Evolutionary conservation across 1,140 invertebrate species (phyloP), one percentile per base, ranked within the genome.

Genomic region (Cyclargus thomasi): DNA sequence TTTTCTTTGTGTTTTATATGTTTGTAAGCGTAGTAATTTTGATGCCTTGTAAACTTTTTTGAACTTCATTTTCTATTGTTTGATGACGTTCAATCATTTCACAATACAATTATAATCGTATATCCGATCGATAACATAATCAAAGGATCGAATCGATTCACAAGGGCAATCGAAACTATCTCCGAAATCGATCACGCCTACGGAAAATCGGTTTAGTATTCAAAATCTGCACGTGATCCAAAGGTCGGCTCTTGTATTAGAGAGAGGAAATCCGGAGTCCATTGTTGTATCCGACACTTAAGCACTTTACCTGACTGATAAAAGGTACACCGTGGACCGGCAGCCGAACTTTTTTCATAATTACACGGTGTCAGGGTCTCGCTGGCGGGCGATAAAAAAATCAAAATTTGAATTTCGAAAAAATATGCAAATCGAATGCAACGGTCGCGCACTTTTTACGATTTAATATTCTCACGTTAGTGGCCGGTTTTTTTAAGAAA

Each of bases 381-480:
- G 64, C 70, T 75, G 73, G 63, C 63, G 55, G 59, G 36, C 14
- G 64, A 71, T 71, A 73, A 77, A 77, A 76, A 73, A 63, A 65
- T 76, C 71, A 77, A 76, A 70, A 73, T 69, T 71, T 68, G 22
- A 76, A 78, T 71, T 78, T 74, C 18, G 66, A 71, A 81, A 81
- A 81, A 67, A 65, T 73, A 86, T 88, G 85, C 87, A 84, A 87
- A 90, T 87, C 71, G 71, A 65, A 75, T 86, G 79, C 80, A 90
- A 90, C 87, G 80, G 87, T 86, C 76, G 73, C 62, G 62, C 16
- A 57, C 22, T 62, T 66, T 66, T 66, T 66, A 53, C 55, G 20
- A 67, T 83, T 86, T 88, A 86, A 90, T 90, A 88, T 88, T 90
- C 86, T 88, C 86, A 90, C 86, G 86, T 90, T 90, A 87, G 75